Evolutionary conservation across 2,888 invertebrate genomes (phyloP), one percentile per base, ranked within the genome.

Genomic region (Phaonia tiefii): DNA sequence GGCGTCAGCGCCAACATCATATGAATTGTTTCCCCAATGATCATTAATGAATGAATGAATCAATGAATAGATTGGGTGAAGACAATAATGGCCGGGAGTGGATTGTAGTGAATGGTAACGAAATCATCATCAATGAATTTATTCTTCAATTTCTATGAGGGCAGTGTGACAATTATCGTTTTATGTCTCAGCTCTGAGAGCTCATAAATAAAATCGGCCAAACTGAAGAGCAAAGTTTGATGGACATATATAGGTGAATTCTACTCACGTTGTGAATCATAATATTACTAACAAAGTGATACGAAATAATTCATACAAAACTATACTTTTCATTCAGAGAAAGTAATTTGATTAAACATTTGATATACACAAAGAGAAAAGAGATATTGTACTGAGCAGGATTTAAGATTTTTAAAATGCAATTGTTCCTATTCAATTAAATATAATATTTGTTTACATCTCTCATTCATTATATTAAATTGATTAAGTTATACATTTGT

Each of bases 81-180:
- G 20, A 26, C n/a, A n/a, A n/a, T n/a, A n/a, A n/a, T 39, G 31
- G 8, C 31, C 37, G 60, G 1, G 51, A 54, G n/a, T 10, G 31
- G 58, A 31, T 31, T 15, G 42, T 39, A 42, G 39, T 63, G 39
- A 63, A 42, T 31, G 31, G 3, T 31, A 31, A 20, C 13, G n/a
- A 13, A 54, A 85, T 84, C n/a, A n/a, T 86, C 86, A 85, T 86
- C 86, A 88, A 87, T 88, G 84, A 87, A 88, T 86, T 87, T 85
- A 86, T 83, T 86, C 87, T 88, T 88, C 87, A 88, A 85, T 87
- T 88, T 86, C 84, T 83, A 85, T 88, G 86, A 86, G 85, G 60
- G 69, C 65, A 46, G 26, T 26, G 42, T 44, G 70, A 70, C 69
- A 70, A 31, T 80, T 70, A 31, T 65, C 60, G 70, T 74, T 70